Evolutionary conservation across 2,797 vertebrate species (phyloP).

Genomic region (Rhinoraja longicauda): DNA sequence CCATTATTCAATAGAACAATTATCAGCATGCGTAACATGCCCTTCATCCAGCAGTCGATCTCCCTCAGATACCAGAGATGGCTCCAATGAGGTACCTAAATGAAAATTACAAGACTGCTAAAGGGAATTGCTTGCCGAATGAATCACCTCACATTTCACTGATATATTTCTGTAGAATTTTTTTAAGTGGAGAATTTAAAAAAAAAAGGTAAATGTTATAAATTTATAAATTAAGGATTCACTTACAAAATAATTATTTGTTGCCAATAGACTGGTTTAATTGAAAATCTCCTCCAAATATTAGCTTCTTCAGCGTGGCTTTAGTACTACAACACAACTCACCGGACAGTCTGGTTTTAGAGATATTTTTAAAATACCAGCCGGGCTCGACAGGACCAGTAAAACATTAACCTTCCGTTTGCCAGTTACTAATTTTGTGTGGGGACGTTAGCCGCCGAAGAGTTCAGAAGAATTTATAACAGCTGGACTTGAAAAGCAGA

Average conservation of each 20-base stretch:
- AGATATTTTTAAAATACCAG: not conserved
- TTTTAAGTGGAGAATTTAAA: too few species aligned
- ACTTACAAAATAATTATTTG: too few species aligned
- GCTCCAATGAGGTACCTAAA: not conserved
- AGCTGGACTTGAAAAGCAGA: not conserved
- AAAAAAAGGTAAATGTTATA: too few species aligned
- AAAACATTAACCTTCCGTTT: not conserved
- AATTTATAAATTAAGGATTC: too few species aligned
- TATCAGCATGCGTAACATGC: not conserved
- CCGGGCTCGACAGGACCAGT: not conserved
- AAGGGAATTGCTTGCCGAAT: not conserved
- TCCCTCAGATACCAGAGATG: not conserved
- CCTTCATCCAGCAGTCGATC: not conserved
- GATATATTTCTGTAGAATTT: not conserved
- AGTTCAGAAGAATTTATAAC: not conserved
- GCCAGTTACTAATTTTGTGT: not conserved
- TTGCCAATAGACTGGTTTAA: too few species aligned
- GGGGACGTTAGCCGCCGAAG: not conserved
- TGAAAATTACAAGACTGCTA: not conserved
- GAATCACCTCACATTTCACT: not conserved
- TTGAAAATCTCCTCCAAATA: too few species aligned
- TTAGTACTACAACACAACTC: not conserved
- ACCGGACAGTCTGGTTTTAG: not conserved
- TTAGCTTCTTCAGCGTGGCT: too few species aligned
- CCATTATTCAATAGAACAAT: not conserved